Base-by-base conservation (phyloP, 2,888 invertebrate species). In the Arctia plantaginis region DNA sequence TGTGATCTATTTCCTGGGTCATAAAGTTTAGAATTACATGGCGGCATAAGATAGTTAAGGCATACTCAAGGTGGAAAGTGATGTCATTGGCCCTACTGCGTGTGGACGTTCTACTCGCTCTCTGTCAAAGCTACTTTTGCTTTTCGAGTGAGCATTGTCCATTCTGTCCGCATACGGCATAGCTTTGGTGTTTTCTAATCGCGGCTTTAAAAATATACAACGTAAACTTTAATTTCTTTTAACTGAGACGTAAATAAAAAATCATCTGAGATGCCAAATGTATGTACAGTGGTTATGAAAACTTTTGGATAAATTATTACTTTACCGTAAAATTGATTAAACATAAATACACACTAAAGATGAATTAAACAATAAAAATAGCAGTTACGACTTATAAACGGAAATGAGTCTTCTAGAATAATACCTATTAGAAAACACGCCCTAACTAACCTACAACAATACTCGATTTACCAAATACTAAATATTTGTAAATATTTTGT, bases 91-190 rank as follows among this genome's bases (percentile, higher is more conserved):
- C 93, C 93, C 90, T 91, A 86, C 89, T 87, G 87, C 89, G 91
- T 87, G 89, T 87, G 91, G 91, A 90, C 92, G 91, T 88, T 90
- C 88, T 88, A 89, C 90, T 91, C 90, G 91, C 88, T 90, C 88
- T 90, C 91, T 92, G 92, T 92, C 91, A 90, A 91, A 90, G 92
- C 91, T 91, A 93, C 93, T 93, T 93, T 94, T 93, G 94, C 92
- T 93, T 94, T 93, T 93, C 89, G 91, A 92, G 89, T 89, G 92
- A 91, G 93, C 93, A 90, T 90, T 90, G 88, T 89, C 91, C 92
- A 92, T 93, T 93, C 93, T 91, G 88, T 90, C 90, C 81, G 87
- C 87, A 87, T 89, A 91, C 93, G 93, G 93, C 93, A 93, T 89
- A 91, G 89, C 88, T 89, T 92, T 89, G 92, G 93, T 91, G 93